Evolutionary conservation across 2,113 vertebrate species (phyloP).

Genomic region (Albula goreensis): DNA sequence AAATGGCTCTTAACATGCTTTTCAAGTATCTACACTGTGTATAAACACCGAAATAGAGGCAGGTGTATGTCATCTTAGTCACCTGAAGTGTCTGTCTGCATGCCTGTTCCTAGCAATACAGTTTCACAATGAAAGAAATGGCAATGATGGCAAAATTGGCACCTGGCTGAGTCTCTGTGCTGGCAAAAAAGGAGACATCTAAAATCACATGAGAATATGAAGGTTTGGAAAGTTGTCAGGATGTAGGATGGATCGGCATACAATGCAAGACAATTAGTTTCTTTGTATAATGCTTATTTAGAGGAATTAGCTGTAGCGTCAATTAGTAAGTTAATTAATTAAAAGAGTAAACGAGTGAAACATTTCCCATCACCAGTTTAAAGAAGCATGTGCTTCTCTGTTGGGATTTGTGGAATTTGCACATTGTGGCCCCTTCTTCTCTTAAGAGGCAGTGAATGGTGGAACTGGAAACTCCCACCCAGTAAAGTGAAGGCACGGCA

Average conservation of each 20-base stretch:
- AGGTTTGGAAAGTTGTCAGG: conserved; percentile 2
- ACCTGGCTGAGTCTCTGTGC: background rate
- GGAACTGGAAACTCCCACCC: background rate
- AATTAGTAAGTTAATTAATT: background rate
- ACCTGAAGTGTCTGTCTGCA: background rate
- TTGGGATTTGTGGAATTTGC: background rate
- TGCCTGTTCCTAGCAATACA: background rate
- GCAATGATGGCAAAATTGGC: background rate
- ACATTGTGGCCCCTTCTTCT: no score
- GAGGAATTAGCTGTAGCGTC: background rate
- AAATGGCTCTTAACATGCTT: background rate
- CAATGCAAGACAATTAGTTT: background rate
- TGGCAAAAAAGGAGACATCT: background rate
- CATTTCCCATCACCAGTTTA: background rate
- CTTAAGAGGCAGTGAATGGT: no score
- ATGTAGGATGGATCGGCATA: background rate
- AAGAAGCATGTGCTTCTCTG: background rate
- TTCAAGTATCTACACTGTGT: background rate
- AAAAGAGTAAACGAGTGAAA: background rate
- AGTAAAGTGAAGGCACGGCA: no score
- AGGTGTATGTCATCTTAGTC: background rate
- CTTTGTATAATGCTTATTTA: background rate
- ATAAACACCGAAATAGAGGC: background rate
- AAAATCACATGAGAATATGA: background rate
- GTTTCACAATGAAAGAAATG: background rate